These are phyloP conservation scores for Drosophila kambysellisi DNA, from an alignment of 2,888 invertebrate species.

Conservation along the genomic window DNA sequence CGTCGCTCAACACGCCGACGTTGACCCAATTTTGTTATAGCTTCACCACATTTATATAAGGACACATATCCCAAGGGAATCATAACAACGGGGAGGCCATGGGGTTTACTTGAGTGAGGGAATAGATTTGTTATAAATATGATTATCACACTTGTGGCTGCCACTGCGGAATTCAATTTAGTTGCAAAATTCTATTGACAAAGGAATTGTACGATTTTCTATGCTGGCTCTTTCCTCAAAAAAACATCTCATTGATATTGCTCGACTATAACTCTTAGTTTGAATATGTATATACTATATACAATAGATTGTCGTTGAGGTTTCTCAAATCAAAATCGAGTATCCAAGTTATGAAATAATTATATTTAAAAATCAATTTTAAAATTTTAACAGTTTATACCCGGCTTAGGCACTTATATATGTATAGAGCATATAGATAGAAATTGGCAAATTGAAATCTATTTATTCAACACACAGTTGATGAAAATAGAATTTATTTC, in stretches of 20 bases:
- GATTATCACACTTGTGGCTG: slow-evolving; percentile 35
- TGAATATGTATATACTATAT: neutral
- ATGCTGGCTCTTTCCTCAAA: neutral
- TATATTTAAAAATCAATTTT: neutral
- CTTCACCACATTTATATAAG: slow-evolving; percentile 48
- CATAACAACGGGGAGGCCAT: neutral
- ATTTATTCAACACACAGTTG: slow-evolving; percentile 38
- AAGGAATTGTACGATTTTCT: neutral
- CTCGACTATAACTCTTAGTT: neutral
- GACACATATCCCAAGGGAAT: slow-evolving; percentile 3
- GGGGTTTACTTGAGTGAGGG: neutral
- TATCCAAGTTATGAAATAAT: neutral
- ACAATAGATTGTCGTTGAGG: neutral
- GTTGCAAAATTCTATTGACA: neutral
- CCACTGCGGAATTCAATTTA: slow-evolving; percentile 15
- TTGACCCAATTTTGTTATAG: slow-evolving; percentile 63
- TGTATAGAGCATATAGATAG: slow-evolving; percentile 7
- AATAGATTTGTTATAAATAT: slow-evolving; percentile 11
- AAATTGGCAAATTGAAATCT: slow-evolving; percentile 39
- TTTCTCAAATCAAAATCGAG: neutral
- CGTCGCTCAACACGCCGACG: slow-evolving; percentile 58
- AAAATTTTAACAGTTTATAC: neutral
- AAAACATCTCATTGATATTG: neutral
- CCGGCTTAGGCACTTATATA: neutral
- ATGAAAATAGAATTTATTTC: slow-evolving; percentile 41